A percentile compares a stretch with the other conserved stretches of the same genome.
These are phyloP conservation scores for Serranus cabrilla DNA, from an alignment of 2,797 vertebrate genomes.

Conservation along the genomic window DNA sequence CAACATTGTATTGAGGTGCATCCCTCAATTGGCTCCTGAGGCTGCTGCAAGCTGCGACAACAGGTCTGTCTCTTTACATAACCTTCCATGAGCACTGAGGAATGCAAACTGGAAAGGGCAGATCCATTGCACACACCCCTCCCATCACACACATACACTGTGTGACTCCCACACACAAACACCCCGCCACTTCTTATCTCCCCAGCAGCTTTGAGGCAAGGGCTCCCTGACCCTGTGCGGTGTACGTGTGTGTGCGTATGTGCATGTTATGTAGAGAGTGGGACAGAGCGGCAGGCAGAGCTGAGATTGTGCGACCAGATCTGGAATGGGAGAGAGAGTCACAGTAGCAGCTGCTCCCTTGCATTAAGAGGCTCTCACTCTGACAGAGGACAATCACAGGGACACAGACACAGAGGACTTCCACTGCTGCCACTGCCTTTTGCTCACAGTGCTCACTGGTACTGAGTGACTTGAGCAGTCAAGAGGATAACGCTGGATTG, in stretches of 20 bases:
- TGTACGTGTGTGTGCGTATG: constrained; percentile 35
- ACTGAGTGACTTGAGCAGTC: constrained; percentile 8
- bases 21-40: constrained; percentile 75
- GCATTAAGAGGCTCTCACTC: constrained; percentile 85
- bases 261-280: constrained; percentile 50
- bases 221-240: constrained; percentile 76
- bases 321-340: constrained; percentile 84
- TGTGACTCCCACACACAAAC: constrained; percentile 69
- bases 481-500: constrained; percentile 59
- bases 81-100: constrained; percentile 86
- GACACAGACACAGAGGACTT: constrained; percentile 71
- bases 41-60: constrained; percentile 79
- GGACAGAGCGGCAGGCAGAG: constrained; percentile 72
- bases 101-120: constrained; percentile 91
- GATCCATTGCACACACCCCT: constrained; percentile 79
- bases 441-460: constrained; percentile 17
- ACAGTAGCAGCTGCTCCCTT: constrained; percentile 87
- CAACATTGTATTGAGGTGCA: constrained; percentile 65
- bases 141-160: constrained; percentile 61
- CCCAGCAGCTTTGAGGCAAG: constrained; percentile 85
- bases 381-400: constrained; percentile 85
- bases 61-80: constrained; percentile 88
- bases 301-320: constrained; percentile 82
- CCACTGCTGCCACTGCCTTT: constrained; percentile 55
- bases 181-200: constrained; percentile 81